Conservation (phyloP, 1,140 invertebrate genomes). For the Euwallacea fornicatus region DNA sequence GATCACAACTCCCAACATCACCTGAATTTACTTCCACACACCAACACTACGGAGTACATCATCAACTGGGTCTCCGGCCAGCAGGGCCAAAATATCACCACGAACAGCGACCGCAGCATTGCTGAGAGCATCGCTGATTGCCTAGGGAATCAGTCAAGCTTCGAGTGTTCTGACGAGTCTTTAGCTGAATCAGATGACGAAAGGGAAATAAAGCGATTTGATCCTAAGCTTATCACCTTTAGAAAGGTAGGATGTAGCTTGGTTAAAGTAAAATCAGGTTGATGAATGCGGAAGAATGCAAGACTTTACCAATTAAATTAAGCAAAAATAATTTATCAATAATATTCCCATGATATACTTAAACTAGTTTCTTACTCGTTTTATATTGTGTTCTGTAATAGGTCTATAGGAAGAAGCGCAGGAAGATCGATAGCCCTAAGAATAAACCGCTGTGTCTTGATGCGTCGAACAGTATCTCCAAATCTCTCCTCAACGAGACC, state of each 20-base stretch:
- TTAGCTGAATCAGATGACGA: constrained; percentile 40
- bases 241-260: constrained; percentile 35
- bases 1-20: constrained; percentile 27
- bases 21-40: constrained; percentile 45
- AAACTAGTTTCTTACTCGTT: background rate
- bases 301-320: too few species aligned
- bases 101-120: constrained; percentile 7
- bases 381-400: background rate
- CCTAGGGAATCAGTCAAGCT: constrained; percentile 1
- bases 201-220: constrained; percentile 27
- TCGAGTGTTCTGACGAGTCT: constrained; percentile 40
- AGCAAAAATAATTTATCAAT: background rate
- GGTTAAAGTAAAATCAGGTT: too few species aligned
- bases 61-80: constrained; percentile 49
- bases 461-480: background rate
- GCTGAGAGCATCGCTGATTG: constrained; percentile 13
- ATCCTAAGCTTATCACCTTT: constrained; percentile 35
- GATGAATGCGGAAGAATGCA: too few species aligned
- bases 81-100: background rate
- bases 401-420: constrained; percentile 25
- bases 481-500: constrained; percentile 7
- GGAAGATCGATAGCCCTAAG: constrained; percentile 17
- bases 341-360: background rate
- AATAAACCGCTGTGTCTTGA: constrained; percentile 1
- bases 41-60: constrained; percentile 48